Percentiles rank a stretch among this genome's conserved stretches.
Conservation (phyloP, 1,140 invertebrate species). For the Micrasema minimum region DNA sequence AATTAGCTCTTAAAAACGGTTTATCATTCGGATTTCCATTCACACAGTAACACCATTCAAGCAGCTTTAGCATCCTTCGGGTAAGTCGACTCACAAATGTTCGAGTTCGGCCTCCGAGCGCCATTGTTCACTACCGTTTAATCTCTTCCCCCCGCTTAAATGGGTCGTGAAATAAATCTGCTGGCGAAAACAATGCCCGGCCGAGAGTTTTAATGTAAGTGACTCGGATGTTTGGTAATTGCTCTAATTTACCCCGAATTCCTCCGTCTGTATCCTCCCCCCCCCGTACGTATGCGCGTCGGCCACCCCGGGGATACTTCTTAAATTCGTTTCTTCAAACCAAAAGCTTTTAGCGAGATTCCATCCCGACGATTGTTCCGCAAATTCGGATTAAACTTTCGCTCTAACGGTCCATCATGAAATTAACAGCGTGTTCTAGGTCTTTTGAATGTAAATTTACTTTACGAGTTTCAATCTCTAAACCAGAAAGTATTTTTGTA, state of each 20-base stretch:
- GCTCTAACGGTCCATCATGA: constrained; percentile 8
- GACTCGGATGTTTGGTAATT: constrained; percentile 52
- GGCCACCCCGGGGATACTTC: constrained; percentile 20
- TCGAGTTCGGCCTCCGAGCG: constrained; percentile 7
- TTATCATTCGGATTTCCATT: neutral
- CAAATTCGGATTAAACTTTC: constrained; percentile 1
- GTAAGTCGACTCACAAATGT: neutral
- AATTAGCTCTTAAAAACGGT: no score
- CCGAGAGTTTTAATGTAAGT: constrained; percentile 48
- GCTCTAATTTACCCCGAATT: constrained; percentile 50
- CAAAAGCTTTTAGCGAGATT: constrained; percentile 26
- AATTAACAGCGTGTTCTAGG: neutral
- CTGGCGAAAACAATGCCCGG: constrained; percentile 49
- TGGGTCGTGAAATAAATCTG: constrained; percentile 51
- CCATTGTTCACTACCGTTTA: constrained; percentile 37
- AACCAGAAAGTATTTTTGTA: no score
- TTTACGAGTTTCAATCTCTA: no score
- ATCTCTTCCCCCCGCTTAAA: constrained; percentile 39
- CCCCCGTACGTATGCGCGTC: no score
- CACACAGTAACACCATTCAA: no score
- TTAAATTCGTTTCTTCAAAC: constrained; percentile 28
- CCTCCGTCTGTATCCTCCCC: constrained; percentile 18
- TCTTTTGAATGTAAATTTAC: no score
- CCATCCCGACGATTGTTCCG: neutral
- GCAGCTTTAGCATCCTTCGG: constrained; percentile 11